phyloP scores from a whole-genome alignment of 1,140 invertebrate species.

The Holcopasites calliopsidis region DNA sequence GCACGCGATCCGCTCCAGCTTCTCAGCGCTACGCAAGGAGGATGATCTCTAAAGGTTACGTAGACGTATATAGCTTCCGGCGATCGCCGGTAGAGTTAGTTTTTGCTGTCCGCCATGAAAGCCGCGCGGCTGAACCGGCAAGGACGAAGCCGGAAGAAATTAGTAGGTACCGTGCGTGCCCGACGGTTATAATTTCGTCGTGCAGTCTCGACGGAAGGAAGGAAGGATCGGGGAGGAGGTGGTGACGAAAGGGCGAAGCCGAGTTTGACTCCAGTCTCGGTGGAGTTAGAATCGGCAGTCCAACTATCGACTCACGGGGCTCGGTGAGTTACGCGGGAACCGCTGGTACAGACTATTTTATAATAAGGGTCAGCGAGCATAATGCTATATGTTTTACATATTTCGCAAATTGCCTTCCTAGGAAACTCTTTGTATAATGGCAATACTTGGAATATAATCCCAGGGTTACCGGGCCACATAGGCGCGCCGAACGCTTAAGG shows the following conservation, averaged over 20 bases:
- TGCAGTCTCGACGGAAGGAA: conserved; percentile 31
- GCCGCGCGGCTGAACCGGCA: conserved; percentile 7
- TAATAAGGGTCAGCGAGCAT: conserved; percentile 72
- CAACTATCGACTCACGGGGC: conserved; percentile 14
- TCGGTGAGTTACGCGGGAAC: conserved; percentile 51
- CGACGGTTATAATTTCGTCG: conserved; percentile 27
- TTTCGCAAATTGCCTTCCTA: conserved; percentile 79
- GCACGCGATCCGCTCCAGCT: conserved; percentile 24
- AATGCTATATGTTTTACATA: conserved; percentile 79
- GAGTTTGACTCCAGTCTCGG: not conserved
- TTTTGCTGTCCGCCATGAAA: not conserved
- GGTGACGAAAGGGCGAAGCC: no score
- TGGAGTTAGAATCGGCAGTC: not conserved
- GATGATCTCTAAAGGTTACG: not conserved
- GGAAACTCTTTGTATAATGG: conserved; percentile 74
- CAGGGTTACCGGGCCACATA: conserved; percentile 70
- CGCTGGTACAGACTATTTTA: conserved; percentile 69
- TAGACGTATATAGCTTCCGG: not conserved
- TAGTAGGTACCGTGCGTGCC: conserved; percentile 32
- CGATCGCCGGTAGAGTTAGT: conserved; percentile 17
- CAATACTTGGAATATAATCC: conserved; percentile 78
- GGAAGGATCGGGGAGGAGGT: no score
- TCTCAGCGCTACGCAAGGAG: conserved; percentile 21
- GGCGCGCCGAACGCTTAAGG: conserved; percentile 67
- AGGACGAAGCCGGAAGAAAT: conserved; percentile 55